Evolutionary conservation across 2,888 invertebrate genomes (phyloP), one percentile per base, ranked within the genome.

Genomic region (Prosapia bicincta): DNA sequence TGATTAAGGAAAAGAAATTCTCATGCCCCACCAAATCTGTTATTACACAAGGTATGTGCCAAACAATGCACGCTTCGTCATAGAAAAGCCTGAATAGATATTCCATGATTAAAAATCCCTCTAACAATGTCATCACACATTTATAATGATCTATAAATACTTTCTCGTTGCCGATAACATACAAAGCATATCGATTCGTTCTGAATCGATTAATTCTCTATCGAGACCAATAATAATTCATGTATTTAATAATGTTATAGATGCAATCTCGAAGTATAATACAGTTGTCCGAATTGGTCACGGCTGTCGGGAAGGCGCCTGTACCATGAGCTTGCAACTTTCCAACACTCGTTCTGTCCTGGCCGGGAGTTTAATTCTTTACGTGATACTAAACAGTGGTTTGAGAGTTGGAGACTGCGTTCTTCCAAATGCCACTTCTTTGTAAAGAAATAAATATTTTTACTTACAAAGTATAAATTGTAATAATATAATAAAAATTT

Each of bases 171-270:
- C 54, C 20, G 54, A 54, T 54, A 9, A 5, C 20, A 54, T 54
- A 54, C 54, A 54, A 54, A 54, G 13, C 10, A 1, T 30, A 30
- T 30, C 54, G 20, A 54, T 54, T 54, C 54, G 20, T 20, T 54
- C 54, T 20, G 20, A 54, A 54, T 54, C 54, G 54, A 54, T 54
- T 54, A 54, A 54, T 54, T 54, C 20, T 20, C 54, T 20, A 54
- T 54, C 54, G 54, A 54, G 54, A 54, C 54, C 54, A 54, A 54
- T 54, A 54, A 54, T 54, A 54, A 54, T 54, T 54, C 54, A 54
- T 54, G 54, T 54, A 54, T 54, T 54, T 54, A 54, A 54, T 54
- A 54, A 20, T 20, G 54, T 54, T 54, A 54, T 54, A 54, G 54
- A 54, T 54, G 54, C 54, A 54, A 54, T 54, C 54, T 54, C 7